A percentile compares a stretch with the other conserved stretches of the same genome.
phyloP scores from a whole-genome alignment of 2,888 invertebrate genomes.

The Oscheius sp. region DNA sequence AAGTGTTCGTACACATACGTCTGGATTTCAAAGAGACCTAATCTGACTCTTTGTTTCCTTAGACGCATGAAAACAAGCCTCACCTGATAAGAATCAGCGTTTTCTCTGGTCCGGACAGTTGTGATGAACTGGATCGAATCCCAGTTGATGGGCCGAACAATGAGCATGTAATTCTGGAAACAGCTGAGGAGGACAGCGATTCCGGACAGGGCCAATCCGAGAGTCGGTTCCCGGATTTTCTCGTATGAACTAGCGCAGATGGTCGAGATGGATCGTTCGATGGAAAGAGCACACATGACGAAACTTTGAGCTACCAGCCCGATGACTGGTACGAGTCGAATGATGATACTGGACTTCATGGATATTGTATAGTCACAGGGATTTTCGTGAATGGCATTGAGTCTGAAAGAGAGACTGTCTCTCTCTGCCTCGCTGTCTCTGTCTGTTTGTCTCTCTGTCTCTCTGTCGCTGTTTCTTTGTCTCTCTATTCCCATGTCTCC shows the following conservation, averaged over 20 bases:
- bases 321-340: slow-evolving; percentile 6
- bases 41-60: neutral
- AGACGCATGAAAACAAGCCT: neutral
- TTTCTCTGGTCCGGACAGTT: slow-evolving; percentile 11
- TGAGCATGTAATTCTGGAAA: neutral
- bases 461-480: too few species aligned
- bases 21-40: neutral
- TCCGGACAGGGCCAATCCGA: neutral
- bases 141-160: neutral
- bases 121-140: slow-evolving; percentile 16
- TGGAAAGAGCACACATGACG: neutral
- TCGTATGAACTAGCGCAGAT: slow-evolving; percentile 9
- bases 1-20: neutral
- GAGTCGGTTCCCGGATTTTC: slow-evolving; percentile 7
- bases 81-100: slow-evolving; percentile 7
- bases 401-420: neutral
- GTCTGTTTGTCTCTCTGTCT: too few species aligned
- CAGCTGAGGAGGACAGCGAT: neutral
- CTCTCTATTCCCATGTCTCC: too few species aligned
- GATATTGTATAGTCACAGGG: slow-evolving; percentile 10
- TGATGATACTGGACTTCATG: neutral
- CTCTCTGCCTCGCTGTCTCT: neutral
- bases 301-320: neutral
- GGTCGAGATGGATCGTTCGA: slow-evolving; percentile 17
- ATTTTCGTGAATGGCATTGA: neutral